Evolutionary conservation across 2,113 vertebrate genomes (phyloP), one percentile per base, ranked within the genome.

Genomic region (Hippocampus abdominalis): DNA sequence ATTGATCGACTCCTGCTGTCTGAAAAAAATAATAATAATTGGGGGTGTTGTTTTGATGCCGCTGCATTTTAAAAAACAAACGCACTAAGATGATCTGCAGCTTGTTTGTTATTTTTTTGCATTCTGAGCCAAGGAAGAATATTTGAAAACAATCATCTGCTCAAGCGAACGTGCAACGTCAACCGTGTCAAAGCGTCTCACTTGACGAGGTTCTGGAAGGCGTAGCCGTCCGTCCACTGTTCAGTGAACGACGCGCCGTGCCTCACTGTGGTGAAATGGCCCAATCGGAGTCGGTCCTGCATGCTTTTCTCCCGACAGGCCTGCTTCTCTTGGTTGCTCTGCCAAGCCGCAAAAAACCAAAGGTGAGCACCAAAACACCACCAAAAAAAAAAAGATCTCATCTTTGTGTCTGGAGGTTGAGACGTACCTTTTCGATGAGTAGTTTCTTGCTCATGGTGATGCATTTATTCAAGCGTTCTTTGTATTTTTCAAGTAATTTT

Each of bases 381-480:
- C 57, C 4, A 57, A 0, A 5, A 1, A 27, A 11, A 25, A 15
- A 25, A 57, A 57, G 12, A 25, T 23, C 29, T 32, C 4, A 4
- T 32, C 29, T 32, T 32, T 36, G 32, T 36, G 32, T 36, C 20
- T 27, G 46, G 9, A 49, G 21, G 7, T 53, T 64, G n/a, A 49
- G 1, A 59, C 80, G 81, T 89, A 97, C 97, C 93, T 99, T 99
- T 91, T 99, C 97, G 91, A 99, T 96, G n/a, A 99, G 93, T 88
- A 99, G 91, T 82, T 98, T 99, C 91, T 99, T 99, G 91, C 97
- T 99, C 97, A 99, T 99, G 73, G 95, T 97, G 92, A 99, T 98
- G 86, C 97, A 99, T 88, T 99, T 99, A 92, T 99, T 99, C 93
- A 99, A 94, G 74, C 97, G 95, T 91, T 99, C 97, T 88, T 99